Base-by-base conservation (phyloP, 2,888 invertebrate species). In the Erpobdella octoculata region DNA sequence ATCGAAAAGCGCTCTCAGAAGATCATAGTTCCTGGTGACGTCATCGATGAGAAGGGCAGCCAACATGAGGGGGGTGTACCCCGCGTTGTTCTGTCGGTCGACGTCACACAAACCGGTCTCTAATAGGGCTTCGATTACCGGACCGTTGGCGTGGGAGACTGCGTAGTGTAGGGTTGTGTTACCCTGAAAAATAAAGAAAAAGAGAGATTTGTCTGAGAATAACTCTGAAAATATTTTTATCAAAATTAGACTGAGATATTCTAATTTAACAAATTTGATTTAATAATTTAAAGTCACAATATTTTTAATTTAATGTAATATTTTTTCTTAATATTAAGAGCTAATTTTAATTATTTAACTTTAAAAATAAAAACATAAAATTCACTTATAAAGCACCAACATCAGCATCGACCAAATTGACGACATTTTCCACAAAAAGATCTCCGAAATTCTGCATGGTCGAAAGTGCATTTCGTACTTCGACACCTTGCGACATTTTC, bases 81-180 rank as follows among this genome's bases (percentile, higher is more conserved):
- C 93, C 69, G 92, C 92, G 78, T 89, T 89, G 85, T 93, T 93
- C 78, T 89, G 88, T 81, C 89, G 88, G 83, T 91, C 90, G 77
- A 91, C 89, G 68, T 73, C 73, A 82, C 91, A 90, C 74, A 91
- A 90, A 85, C 91, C 91, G 4, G 92, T 91, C 84, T 93, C 92
- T 74, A 93, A 84, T 75, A 93, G 85, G 76, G 92, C 88, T 66
- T 90, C 91, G 67, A 93, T 92, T 46, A 93, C 89, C 79, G 92
- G 91, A 81, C 91, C 92, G 84, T 93, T 92, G 66, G 91, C 91
- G 84, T 93, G 91, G 0, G 92, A 92, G 37, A 93, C 91, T 4
- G 92, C 91, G 83, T 93, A 93, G 82, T 93, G 93, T 87, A 93
- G 89, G 2, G 91, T 91, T 12, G 92, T 91, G 82, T 94, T 94